phyloP scores from a whole-genome alignment of 2,113 vertebrate species.

The Pygoscelis adeliae region DNA sequence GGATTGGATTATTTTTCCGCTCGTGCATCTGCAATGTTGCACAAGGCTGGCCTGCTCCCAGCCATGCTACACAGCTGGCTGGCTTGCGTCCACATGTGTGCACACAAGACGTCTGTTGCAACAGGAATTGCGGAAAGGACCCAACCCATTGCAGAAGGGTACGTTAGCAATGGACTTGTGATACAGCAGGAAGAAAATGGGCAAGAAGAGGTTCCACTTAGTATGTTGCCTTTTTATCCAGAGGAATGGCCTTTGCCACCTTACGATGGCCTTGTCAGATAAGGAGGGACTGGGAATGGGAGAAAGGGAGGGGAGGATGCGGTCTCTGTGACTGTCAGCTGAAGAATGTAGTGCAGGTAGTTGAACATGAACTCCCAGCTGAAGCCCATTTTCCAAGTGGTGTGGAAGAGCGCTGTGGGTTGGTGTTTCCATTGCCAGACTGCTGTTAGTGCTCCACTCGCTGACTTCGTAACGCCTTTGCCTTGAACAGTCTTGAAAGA shows the following conservation, averaged over 20 bases:
- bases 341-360: background rate
- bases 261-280: background rate
- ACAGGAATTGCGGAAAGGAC: background rate
- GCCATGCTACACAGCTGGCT: background rate
- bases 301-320: background rate
- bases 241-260: background rate
- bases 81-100: background rate
- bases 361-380: background rate
- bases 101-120: background rate
- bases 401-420: background rate
- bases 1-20: background rate
- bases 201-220: background rate
- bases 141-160: background rate
- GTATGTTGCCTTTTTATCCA: background rate
- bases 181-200: background rate
- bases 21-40: background rate
- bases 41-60: background rate
- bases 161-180: background rate
- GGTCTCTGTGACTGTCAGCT: background rate
- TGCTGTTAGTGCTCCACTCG: background rate
- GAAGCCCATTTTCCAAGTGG: background rate
- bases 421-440: background rate
- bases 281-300: background rate
- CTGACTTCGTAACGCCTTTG: fast-evolving
- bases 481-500: background rate